Evolutionary conservation across 2,888 invertebrate genomes (phyloP), one percentile per base, ranked within the genome.

Genomic region (Drosophila limbata): DNA sequence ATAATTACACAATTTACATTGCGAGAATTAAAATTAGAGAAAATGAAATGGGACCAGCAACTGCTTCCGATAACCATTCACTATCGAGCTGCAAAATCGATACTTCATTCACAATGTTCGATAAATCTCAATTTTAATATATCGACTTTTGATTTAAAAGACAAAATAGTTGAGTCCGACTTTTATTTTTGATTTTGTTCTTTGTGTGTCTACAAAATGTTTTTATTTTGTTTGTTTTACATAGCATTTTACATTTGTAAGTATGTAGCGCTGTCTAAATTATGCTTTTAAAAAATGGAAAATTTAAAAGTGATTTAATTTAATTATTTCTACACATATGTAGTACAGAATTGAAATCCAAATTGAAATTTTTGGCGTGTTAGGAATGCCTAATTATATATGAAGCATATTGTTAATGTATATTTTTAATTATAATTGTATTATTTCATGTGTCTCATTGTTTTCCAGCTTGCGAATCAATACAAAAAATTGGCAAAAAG

Each of bases 321-420:
- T 35, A 45, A 53, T 51, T 44, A 21, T 37, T 56, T 40, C 51
- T 28, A 52, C 31, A 66, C 42, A 80, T 45, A 48, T 31, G 48
- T 25, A 48, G 45, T 52, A 47, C 39, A 21, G 40, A 73, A 60
- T 57, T 56, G 68, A 77, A 70, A 66, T 73, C 62, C 60, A 69
- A 79, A 71, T 63, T 60, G 37, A 31, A 35, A 60, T 65, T 69
- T 70, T 73, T 71, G 77, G 65, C 69, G 55, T 76, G 47, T 88
- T 73, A 88, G 82, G 82, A 83, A 83, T 83, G 82, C 82, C 89
- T 86, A 83, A 86, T 83, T 76, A 59, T 70, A 62, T 79, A 65
- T 68, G 25, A 59, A 69, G 44, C 39, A 69, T 62, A 76, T 70
- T 75, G 47, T 42, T 60, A 55, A 47, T 37, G 50, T 69, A 68